phyloP scores from a whole-genome alignment of 2,113 vertebrate genomes.

The Peromyscus leucopus region DNA sequence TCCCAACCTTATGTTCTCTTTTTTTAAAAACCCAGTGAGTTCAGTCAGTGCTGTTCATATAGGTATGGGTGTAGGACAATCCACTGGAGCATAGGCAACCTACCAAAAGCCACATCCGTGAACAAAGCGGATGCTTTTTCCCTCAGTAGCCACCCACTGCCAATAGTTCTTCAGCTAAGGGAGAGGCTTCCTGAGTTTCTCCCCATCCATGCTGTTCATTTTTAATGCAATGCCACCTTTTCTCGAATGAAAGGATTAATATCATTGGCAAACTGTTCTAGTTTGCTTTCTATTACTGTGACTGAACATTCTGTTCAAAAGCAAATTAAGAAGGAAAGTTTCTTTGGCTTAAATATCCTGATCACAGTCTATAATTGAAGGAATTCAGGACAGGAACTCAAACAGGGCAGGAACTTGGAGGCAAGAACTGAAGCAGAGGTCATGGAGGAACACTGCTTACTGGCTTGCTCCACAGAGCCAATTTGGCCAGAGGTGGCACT shows the following conservation, averaged over 20 bases:
- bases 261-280: not conserved
- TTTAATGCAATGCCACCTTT: not conserved
- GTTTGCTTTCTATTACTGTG: not conserved
- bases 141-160: not conserved
- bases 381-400: not conserved
- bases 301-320: not conserved
- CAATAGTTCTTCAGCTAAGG: not conserved
- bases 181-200: not conserved
- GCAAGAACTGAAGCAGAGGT: not conserved
- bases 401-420: not conserved
- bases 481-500: not conserved
- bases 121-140: not conserved
- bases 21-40: not conserved
- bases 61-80: not conserved
- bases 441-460: not conserved
- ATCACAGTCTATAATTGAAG: not conserved
- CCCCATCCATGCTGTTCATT: not conserved
- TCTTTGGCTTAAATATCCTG: not conserved
- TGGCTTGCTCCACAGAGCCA: not conserved
- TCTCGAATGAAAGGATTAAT: conserved; percentile 42
- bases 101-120: not conserved
- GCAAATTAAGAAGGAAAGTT: not conserved
- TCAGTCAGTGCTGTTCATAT: not conserved
- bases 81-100: not conserved
- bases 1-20: not conserved